Conservation (phyloP, 53 echinoderm and acorn worm genomes). For the Stichopus horrens region DNA sequence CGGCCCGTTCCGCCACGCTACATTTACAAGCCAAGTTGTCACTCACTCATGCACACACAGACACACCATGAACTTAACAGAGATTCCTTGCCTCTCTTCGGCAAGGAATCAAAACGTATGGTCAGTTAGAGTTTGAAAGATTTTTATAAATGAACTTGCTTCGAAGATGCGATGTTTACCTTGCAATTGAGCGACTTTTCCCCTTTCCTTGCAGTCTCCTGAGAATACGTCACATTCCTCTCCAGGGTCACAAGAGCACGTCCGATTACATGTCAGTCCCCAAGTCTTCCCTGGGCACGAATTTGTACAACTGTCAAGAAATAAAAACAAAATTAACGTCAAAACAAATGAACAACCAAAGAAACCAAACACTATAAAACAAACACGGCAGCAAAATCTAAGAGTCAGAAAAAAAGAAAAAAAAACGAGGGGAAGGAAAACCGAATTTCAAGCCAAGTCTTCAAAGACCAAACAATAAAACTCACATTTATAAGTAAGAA, state of each 20-base stretch:
- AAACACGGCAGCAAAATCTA: too few relatives aligned
- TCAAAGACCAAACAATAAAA: too few relatives aligned
- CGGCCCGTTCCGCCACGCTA: not conserved
- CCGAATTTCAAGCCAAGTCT: too few relatives aligned
- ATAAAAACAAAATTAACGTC: not conserved
- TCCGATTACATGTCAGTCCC: conserved; percentile 18
- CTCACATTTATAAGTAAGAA: too few relatives aligned
- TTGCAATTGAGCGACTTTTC: not conserved
- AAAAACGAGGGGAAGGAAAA: too few relatives aligned
- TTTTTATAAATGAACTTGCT: not conserved
- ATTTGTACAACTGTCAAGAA: conserved; percentile 7
- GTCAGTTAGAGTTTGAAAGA: not conserved
- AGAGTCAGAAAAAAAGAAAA: too few relatives aligned
- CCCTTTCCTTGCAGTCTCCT: conserved; percentile 4
- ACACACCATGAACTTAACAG: not conserved
- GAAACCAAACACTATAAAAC: not conserved
- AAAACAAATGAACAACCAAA: not conserved
- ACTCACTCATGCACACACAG: not conserved
- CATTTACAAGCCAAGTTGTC: too few relatives aligned
- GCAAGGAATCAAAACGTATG: not conserved
- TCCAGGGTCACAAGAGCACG: conserved; percentile 12
- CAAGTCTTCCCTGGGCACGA: not conserved
- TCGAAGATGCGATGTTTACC: not conserved
- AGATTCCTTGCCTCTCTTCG: too few relatives aligned
- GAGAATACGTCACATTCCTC: conserved; percentile 23